Evolutionary conservation across 2,888 invertebrate genomes (phyloP).

Genomic region (Drosophila fulvimacula): DNA sequence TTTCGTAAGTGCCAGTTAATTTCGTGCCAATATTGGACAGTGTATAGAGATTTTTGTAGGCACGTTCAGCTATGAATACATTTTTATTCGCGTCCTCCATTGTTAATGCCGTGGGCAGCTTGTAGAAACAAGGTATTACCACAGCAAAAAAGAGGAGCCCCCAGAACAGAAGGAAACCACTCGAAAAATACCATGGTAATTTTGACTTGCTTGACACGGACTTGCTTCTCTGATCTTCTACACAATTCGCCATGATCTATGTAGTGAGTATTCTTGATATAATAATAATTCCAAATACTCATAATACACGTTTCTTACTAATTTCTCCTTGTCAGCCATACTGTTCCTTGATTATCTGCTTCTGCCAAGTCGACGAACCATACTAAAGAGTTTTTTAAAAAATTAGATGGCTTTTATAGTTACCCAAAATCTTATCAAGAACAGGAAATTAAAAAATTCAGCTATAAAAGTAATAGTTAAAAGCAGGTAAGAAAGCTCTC

Average conservation of each 20-base stretch:
- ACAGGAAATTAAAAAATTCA: background rate
- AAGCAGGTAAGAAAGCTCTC: too few species aligned
- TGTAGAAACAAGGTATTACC: slow-evolving; percentile 57
- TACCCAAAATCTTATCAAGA: slow-evolving; percentile 1
- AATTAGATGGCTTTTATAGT: slow-evolving; percentile 28
- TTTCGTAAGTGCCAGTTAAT: slow-evolving; percentile 88
- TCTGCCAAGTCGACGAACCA: background rate
- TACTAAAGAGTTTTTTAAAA: background rate
- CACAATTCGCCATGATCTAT: slow-evolving; percentile 13
- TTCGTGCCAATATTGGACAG: slow-evolving; percentile 50
- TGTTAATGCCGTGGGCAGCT: slow-evolving; percentile 57
- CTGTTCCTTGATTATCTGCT: background rate
- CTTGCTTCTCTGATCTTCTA: background rate
- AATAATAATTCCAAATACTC: background rate
- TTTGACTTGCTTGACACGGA: slow-evolving; percentile 16
- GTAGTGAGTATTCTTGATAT: background rate
- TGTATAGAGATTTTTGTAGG: slow-evolving; percentile 75
- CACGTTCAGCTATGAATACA: slow-evolving; percentile 88
- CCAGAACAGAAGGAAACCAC: slow-evolving; percentile 65
- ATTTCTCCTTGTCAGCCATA: slow-evolving; percentile 5
- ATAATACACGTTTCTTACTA: background rate
- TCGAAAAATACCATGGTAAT: slow-evolving; percentile 66
- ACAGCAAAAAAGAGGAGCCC: slow-evolving; percentile 58
- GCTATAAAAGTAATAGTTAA: too few species aligned
- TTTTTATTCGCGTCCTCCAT: slow-evolving; percentile 76